phyloP scores from a whole-genome alignment of 2,888 invertebrate species.

The Uropetala carovei region DNA sequence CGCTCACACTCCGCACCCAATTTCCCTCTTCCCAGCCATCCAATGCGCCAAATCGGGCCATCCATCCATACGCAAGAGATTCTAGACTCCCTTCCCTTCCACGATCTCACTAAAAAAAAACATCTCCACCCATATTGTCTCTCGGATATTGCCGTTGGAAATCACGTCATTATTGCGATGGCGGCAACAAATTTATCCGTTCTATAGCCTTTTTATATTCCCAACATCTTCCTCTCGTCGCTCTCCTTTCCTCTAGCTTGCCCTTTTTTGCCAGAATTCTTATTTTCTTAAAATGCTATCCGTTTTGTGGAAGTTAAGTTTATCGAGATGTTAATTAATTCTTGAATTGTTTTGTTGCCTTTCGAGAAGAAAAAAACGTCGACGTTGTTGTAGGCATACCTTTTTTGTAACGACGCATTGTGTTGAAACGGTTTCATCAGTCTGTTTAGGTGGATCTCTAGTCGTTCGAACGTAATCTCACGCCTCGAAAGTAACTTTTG shows the following conservation, averaged over 20 bases:
- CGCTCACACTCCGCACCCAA: not conserved
- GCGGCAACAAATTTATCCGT: not conserved
- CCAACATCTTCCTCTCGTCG: not conserved
- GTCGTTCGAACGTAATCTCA: not conserved
- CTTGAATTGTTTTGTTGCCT: no score
- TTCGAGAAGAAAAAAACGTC: no score
- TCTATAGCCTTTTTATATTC: not conserved
- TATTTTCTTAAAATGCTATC: no score
- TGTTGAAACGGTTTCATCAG: not conserved
- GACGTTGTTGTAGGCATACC: no score
- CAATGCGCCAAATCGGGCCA: not conserved
- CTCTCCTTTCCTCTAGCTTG: not conserved
- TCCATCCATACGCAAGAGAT: constrained; percentile 1
- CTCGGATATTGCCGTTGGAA: not conserved
- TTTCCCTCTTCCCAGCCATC: not conserved
- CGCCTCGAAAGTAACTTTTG: not conserved
- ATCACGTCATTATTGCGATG: not conserved
- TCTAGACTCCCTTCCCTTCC: not conserved
- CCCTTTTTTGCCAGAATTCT: not conserved
- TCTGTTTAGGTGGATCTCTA: not conserved
- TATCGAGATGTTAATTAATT: no score
- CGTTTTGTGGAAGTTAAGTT: no score
- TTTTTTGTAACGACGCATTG: no score
- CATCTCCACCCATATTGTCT: not conserved
- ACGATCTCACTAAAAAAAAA: no score